phyloP scores from a whole-genome alignment of 2,113 vertebrate genomes.

The Alethe castanea region DNA sequence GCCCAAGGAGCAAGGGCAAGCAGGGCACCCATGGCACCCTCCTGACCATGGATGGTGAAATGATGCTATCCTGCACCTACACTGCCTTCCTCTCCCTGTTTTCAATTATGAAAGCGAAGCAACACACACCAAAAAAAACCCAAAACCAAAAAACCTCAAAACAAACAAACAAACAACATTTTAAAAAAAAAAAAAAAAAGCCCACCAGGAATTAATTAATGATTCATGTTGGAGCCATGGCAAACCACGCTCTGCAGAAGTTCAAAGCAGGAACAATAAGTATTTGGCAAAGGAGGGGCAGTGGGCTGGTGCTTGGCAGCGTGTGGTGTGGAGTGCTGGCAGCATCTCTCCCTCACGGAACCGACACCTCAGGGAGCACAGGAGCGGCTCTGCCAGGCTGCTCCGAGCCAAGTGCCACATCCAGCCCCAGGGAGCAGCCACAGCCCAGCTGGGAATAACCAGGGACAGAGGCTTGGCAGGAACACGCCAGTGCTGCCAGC shows the following conservation, averaged over 20 bases:
- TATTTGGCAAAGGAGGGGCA: constrained; percentile 32
- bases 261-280: constrained; percentile 53
- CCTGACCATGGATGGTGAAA: background rate
- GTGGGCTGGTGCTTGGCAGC: background rate
- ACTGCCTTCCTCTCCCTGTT: background rate
- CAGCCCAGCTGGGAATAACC: background rate
- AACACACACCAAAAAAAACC: background rate
- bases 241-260: constrained; percentile 13
- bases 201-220: constrained; percentile 55
- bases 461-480: background rate
- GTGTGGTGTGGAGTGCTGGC: background rate
- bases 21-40: background rate
- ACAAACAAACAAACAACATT: background rate
- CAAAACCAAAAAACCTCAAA: background rate
- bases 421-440: background rate
- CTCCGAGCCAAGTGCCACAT: background rate
- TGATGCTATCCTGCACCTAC: background rate
- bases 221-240: constrained; percentile 52
- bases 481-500: background rate
- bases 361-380: background rate
- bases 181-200: background rate
- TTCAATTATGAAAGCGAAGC: constrained; percentile 14
- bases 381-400: background rate
- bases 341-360: background rate
- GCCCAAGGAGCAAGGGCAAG: background rate